Base-by-base conservation (phyloP, 2,797 vertebrate genomes). In the Loriculus beryllinus region DNA sequence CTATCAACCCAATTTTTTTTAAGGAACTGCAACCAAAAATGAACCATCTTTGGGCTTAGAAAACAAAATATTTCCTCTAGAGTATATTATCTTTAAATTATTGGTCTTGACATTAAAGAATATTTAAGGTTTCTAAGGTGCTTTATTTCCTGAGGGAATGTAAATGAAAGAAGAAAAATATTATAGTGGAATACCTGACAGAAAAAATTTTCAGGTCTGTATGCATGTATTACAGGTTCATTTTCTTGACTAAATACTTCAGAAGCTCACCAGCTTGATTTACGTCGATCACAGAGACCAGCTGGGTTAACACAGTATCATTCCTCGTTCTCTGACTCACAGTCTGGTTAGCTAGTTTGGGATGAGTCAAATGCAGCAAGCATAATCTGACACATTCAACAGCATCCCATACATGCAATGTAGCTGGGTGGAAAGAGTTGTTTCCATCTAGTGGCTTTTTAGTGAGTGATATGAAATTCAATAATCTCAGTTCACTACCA, bases 101-200 rank as follows among this genome's bases (percentile, higher is more conserved):
- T 94, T 96, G 40, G 48, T 80, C 39, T 86, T 94, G 86, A 74
- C 86, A 88, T 56, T 68, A 51, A 77, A 82, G 78, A 80, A 77
- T 0, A 0, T 68, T 57, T 16, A 35, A 57, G n/a, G 48, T 59
- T 90, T 94, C 51, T 89, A 82, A 77, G 90, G 64, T 84, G 31
- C 49, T 92, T 85, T 42, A 14, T 60, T 87, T 49, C 64, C 71
- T 0, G 0, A 49, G 26, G 80, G 40, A 71, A 68, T 31, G 57
- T 29, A 87, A 94, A 95, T 62, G 45, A 77, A 89, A 86, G 65
- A 82, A 87, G 63, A 82, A 91, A 67, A 49, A n/a, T 59, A 48
- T 43, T 74, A 33, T 3, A 65, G 5, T 76, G 63, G 51, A 75
- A 49, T 59, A 47, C 45, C 42, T 57, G 68, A 92, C 40, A 31